Conservation (phyloP, 2,113 vertebrate genomes). For the Proteles cristata region DNA sequence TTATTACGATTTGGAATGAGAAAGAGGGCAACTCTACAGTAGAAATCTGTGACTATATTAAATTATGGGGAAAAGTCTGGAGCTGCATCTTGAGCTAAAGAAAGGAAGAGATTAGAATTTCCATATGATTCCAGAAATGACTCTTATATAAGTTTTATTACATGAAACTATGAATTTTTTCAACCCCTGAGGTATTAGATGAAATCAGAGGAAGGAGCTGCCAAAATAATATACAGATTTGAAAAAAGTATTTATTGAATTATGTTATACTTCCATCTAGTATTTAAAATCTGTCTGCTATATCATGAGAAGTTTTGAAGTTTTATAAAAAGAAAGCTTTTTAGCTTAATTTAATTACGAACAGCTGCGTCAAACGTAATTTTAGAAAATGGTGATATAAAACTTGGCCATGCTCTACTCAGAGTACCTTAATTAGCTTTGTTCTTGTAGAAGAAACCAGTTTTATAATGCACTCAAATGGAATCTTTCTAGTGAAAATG, state of each 20-base stretch:
- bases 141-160: constrained; percentile 36
- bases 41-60: background rate
- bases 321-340: constrained; percentile 60
- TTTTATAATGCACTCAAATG: constrained; percentile 47
- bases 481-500: constrained; percentile 61
- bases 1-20: background rate
- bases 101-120: constrained; percentile 42
- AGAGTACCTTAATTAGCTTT: constrained; percentile 63
- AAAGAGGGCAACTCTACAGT: constrained; percentile 37
- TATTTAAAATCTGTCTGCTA: constrained; percentile 39
- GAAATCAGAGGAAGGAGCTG: constrained; percentile 20
- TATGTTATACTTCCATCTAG: constrained; percentile 21
- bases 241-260: constrained; percentile 56
- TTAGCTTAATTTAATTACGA: constrained; percentile 55
- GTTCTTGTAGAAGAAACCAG: constrained; percentile 50
- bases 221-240: constrained; percentile 31
- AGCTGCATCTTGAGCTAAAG: background rate
- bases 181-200: constrained; percentile 8
- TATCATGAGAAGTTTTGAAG: constrained; percentile 6
- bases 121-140: background rate
- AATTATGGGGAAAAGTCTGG: background rate
- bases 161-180: background rate
- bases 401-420: constrained; percentile 46
- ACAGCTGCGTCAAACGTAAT: constrained; percentile 45
- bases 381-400: constrained; percentile 66